Base-by-base conservation (phyloP, 2,113 vertebrate species). In the Brachirus orientalis region DNA sequence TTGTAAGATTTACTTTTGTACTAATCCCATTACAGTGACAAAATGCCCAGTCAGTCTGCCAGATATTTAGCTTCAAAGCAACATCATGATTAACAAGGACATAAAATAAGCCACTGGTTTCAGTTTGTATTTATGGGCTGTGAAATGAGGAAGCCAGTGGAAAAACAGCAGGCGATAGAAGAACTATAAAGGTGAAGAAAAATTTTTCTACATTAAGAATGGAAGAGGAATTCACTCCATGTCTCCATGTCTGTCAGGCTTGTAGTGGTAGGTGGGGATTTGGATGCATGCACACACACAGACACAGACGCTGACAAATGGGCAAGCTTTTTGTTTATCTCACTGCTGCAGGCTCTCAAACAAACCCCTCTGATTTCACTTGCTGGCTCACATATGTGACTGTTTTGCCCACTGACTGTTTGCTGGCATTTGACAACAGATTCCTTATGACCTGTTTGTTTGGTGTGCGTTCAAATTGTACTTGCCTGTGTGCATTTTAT, bases 281-380 rank as follows among this genome's bases (percentile, higher is more conserved):
- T 55, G 51, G 43, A 82, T 55, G 6, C 52, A 40, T 53, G 45
- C 46, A 51, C 20, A 41, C 50, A 53, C 51, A 41, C 52, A 56
- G 16, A 48, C 68, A 61, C 55, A 62, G 54, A 41, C 36, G 40
- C n/a, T 40, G 22, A 74, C 6, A 80, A 83, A 82, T 76, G 54
- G 38, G 41, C 22, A 45, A 37, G 51, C 18, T 59, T 46, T 79
- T 68, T 68, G 81, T 85, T 88, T 77, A 88, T 88, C 86, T 85
- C 84, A 41, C 38, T 57, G 18, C 79, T 64, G 63, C 84, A 86
- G 80, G 64, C 82, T 37, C 57, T 40, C 58, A 52, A 75, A 82
- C 67, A 69, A 77, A 55, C 46, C 54, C n/a, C 8, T 75, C 67
- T 76, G 69, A 80, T 83, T 80, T 78, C 56, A 66, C 52, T 70